Evolutionary conservation across 2,888 invertebrate species (phyloP), one percentile per base, ranked within the genome.

Genomic region (Synanthedon myopaeformis): DNA sequence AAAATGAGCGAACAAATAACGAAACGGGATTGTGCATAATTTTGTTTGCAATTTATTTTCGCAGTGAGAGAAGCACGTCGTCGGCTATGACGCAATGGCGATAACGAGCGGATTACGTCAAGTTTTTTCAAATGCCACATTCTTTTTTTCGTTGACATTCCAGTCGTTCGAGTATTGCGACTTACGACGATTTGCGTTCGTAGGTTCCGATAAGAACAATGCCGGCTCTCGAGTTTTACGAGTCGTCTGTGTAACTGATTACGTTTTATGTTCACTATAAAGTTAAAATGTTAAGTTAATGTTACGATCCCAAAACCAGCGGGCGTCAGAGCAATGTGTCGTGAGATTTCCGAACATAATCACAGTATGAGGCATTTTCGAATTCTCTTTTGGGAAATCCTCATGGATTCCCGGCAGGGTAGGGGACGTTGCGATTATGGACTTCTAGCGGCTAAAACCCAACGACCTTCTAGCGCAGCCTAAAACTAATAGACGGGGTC

Each of bases 81-180:
- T 23, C 23, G 23, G 23, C 23, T 23, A 23, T 1, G 59, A 53
- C 58, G 56, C 67, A 67, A 69, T 67, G 67, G 64, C 59, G 61
- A 64, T 66, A 69, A 68, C 64, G 66, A 67, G 67, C 61, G 63
- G 63, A 69, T 68, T 62, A 19, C 49, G 19, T 49, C 23, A 23
- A 12, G 17, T 49, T 19, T 49, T 49, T 19, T 49, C 23, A 19
- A 19, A 14, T 45, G 49, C 19, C 19, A 49, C 13, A 49, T 49
- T 49, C 49, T 17, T 19, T 49, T 59, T 61, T 62, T 45, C 45
- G 14, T 45, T 45, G n/a, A 45, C 14, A 8, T 45, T 42, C 42
- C 42, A 42, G 42, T 13, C 42, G 42, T 42, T 45, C 14, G 45
- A 45, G 14, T n/a, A 14, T 35, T 35, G 35, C 35, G 35, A 35